phyloP scores from a whole-genome alignment of 2,797 vertebrate genomes.

The Rhinoraja longicauda region DNA sequence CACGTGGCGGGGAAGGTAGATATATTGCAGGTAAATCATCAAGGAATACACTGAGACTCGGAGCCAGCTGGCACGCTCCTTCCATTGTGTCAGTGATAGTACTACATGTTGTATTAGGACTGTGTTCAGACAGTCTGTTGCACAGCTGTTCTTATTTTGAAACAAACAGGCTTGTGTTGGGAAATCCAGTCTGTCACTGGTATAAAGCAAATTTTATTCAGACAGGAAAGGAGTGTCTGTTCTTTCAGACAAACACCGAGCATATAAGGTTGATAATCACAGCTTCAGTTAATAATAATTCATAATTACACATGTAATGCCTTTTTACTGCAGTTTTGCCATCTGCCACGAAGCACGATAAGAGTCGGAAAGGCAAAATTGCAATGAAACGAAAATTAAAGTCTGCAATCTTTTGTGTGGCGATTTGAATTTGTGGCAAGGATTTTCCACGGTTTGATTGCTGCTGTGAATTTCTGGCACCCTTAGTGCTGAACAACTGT shows the following conservation, averaged over 20 bases:
- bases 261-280: constrained; percentile 38
- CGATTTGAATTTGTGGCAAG: constrained; percentile 10
- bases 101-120: constrained; percentile 56
- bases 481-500: neutral
- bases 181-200: constrained; percentile 55
- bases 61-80: constrained; percentile 63
- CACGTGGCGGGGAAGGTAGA: constrained; percentile 20
- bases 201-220: constrained; percentile 43
- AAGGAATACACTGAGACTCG: constrained; percentile 60
- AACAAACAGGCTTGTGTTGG: constrained; percentile 59
- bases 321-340: constrained; percentile 34
- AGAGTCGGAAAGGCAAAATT: constrained; percentile 17
- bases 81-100: constrained; percentile 64
- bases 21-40: constrained; percentile 66
- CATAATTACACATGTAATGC: constrained; percentile 36
- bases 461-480: neutral
- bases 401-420: neutral
- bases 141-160: constrained; percentile 71
- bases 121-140: constrained; percentile 64
- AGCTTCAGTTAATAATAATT: constrained; percentile 39
- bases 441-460: constrained; percentile 2
- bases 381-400: constrained; percentile 32
- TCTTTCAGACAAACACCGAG: constrained; percentile 35
- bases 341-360: constrained; percentile 28
- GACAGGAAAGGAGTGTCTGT: constrained; percentile 36